Evolutionary conservation across 2,113 vertebrate species (phyloP), one percentile per base, ranked within the genome.

Genomic region (Melanocharis versteri): DNA sequence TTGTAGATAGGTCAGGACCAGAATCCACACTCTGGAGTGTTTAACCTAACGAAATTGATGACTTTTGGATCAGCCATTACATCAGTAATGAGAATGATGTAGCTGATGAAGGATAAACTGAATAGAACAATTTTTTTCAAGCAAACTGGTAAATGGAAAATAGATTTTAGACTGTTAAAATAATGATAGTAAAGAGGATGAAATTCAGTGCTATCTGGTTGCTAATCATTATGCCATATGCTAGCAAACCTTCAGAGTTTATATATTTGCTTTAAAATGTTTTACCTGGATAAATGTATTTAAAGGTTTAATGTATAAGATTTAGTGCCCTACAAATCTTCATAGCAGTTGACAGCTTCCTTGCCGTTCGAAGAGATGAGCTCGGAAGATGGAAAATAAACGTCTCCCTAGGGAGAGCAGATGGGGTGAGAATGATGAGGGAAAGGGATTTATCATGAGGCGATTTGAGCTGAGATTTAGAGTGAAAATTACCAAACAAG

Each of bases 181-280:
- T 73, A 96, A 94, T 92, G 88, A 81, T 92, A 87, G 89, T 90
- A 86, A 95, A 80, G 64, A 75, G 40, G 40, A 94, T 65, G 53
- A 95, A 94, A 89, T 87, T 86, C 83, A 76, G 48, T 71, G 72
- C 60, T 96, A 79, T 96, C 89, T 95, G 77, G 70, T 95, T 95
- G 83, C 93, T 97, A 95, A 96, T 94, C 92, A 96, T 97, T 97
- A 95, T 94, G 92, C 96, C 96, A 96, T 96, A 96, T 97, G 94
- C 89, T 94, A 92, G 89, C n/a, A 28, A 91, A 72, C 60, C 76
- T 72, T 87, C 65, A 79, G 72, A 83, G 61, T 93, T 94, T 94
- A 89, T 96, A 15, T 75, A 89, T 96, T 95, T 89, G 72, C 82
- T 94, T 94, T 73, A 80, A 94, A 96, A 94, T 96, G 54, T 89